Evolutionary conservation across 2,888 invertebrate genomes (phyloP).

Genomic region (Bibio marci): DNA sequence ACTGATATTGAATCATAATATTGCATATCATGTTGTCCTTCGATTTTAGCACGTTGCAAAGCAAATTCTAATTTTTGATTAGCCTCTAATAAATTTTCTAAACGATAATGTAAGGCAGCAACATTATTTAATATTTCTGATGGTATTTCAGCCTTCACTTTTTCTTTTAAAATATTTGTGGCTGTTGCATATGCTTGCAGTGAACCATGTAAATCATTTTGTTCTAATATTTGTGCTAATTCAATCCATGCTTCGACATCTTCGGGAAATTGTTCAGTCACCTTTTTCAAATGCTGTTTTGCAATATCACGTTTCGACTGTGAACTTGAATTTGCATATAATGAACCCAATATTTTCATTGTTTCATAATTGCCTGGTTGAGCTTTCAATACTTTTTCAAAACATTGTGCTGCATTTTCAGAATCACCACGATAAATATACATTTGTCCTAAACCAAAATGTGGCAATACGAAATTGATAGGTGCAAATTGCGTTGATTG

Average conservation of each 20-base stretch:
- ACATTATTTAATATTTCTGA: slow-evolving; percentile 97
- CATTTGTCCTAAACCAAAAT: slow-evolving; percentile 92
- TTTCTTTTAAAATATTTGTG: slow-evolving; percentile 78
- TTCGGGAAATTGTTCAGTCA: slow-evolving; percentile 91
- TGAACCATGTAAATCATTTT: slow-evolving; percentile 78
- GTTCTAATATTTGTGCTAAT: slow-evolving; percentile 92
- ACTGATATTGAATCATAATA: slow-evolving; percentile 95
- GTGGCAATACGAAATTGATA: slow-evolving; percentile 85
- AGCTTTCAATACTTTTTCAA: slow-evolving; percentile 94
- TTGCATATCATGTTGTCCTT: slow-evolving; percentile 74
- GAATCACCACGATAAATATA: slow-evolving; percentile 93
- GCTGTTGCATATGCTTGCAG: slow-evolving; percentile 87
- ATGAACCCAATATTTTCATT: slow-evolving; percentile 95
- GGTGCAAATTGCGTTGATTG: slow-evolving; percentile 97
- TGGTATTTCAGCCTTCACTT: slow-evolving; percentile 86
- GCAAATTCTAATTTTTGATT: slow-evolving; percentile 74
- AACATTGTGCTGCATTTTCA: slow-evolving; percentile 92
- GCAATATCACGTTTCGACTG: slow-evolving; percentile 87
- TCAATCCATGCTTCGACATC: slow-evolving; percentile 99
- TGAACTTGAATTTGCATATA: slow-evolving; percentile 81
- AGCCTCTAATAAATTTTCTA: slow-evolving; percentile 75
- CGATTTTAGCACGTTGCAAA: slow-evolving; percentile 62
- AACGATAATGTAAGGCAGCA: slow-evolving; percentile 78
- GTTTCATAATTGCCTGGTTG: slow-evolving; percentile 98
- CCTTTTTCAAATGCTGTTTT: slow-evolving; percentile 83